Base-by-base conservation (phyloP, 1,140 invertebrate species). In the Brachionus paranguensis region DNA sequence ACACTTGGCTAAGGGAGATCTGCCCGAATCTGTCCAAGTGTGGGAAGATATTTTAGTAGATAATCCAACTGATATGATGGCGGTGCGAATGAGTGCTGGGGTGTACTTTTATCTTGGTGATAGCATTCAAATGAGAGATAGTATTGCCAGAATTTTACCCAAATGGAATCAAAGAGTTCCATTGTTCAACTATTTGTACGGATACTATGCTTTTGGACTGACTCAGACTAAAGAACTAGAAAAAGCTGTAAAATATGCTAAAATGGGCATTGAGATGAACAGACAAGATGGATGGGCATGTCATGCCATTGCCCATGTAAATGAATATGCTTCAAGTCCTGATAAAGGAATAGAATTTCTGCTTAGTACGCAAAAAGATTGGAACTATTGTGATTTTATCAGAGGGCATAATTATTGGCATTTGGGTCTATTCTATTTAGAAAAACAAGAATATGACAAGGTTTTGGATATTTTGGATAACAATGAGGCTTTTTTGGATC, bases 391-490 rank as follows among this genome's bases (percentile, higher is more conserved):
- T 86, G 89, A 88, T n/a, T 88, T 91, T 86, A 83, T 92, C 14
- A 89, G 91, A 1, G 90, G 90, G 85, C 91, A 92, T 85, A 91
- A 91, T 78, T 91, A 89, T 86, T 92, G 91, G 91, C 91, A 92
- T 86, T 90, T 88, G 87, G 89, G 90, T 2, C 85, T 92, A 5
- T 92, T 89, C 85, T 88, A 91, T 78, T 88, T 92, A 68, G 91
- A 92, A 83, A 68, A 83, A 41, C 29, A 55, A 29, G 41, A 83
- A 1, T 29, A 70, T 53, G 64, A 47, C 4, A 60, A 20, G 20
- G 29, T 60, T 17, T 12, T 68, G n/a, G 41, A 83, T 17, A 79
- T 79, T 41, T 55, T 83, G 20, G 29, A 47, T 11, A 53, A 70
- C 11, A 68, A 83, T 33, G 37, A 41, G 24, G 11, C 29, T 12